phyloP scores from a whole-genome alignment of 1,140 invertebrate species.

The Oppia nitens region DNA sequence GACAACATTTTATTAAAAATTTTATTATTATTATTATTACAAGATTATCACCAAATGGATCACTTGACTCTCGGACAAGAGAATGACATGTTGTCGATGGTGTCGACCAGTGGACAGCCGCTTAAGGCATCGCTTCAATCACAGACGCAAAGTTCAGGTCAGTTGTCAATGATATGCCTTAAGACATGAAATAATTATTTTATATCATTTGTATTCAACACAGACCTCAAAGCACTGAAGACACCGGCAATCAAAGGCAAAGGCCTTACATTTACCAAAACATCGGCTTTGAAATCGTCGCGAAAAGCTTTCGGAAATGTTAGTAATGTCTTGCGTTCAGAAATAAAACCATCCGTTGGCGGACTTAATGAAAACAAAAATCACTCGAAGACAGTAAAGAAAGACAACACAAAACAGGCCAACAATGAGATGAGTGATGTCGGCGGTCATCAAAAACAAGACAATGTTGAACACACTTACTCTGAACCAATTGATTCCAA shows the following conservation, averaged over 20 bases:
- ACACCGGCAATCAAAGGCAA: too few species aligned
- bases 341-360: not conserved
- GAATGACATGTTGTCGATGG: not conserved
- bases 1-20: too few species aligned
- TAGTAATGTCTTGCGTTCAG: not conserved
- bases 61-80: not conserved
- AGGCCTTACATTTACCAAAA: too few species aligned
- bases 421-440: not conserved
- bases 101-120: not conserved
- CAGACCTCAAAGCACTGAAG: not conserved
- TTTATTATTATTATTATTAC: too few species aligned
- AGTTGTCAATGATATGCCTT: too few species aligned
- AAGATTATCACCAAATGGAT: too few species aligned
- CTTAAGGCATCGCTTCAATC: too few species aligned
- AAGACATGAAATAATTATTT: too few species aligned
- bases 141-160: not conserved
- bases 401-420: not conserved
- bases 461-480: not conserved
- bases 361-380: not conserved
- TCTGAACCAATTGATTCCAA: not conserved
- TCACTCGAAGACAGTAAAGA: not conserved
- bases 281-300: not conserved
- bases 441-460: too few species aligned
- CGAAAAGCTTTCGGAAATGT: not conserved
- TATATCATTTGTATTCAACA: too few species aligned